Evolutionary conservation across 2,113 vertebrate genomes (phyloP).

Genomic region (Herpailurus yagouaroundi): DNA sequence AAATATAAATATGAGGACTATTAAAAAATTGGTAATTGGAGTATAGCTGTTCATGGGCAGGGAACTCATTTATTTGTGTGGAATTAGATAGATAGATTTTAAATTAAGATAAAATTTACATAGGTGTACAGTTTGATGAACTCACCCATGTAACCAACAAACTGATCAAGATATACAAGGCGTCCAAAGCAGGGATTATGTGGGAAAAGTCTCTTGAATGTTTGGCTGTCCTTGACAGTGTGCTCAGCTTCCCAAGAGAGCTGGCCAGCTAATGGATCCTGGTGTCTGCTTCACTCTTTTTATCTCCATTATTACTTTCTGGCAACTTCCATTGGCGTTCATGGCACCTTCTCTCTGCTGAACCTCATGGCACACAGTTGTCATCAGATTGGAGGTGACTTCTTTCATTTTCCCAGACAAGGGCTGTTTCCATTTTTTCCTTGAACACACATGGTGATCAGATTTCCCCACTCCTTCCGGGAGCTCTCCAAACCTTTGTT

Average conservation of each 20-base stretch:
- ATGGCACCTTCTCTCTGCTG: background rate
- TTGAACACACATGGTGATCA: background rate
- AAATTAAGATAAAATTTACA: conserved; percentile 33
- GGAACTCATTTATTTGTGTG: background rate
- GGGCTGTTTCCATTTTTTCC: background rate
- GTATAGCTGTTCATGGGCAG: background rate
- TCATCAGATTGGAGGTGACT: background rate
- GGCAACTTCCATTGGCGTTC: background rate
- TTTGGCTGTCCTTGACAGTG: background rate
- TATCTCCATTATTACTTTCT: background rate
- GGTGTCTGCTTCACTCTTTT: background rate
- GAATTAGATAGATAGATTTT: background rate
- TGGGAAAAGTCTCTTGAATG: background rate
- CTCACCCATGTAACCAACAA: background rate
- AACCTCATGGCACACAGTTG: background rate
- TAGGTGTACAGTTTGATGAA: background rate
- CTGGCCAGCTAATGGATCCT: background rate
- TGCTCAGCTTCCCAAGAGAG: background rate
- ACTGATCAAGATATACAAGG: background rate
- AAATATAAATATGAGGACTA: conserved; percentile 22
- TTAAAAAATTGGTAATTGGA: conserved; percentile 4
- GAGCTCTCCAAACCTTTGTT: background rate
- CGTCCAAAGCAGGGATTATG: background rate
- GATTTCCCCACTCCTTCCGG: background rate
- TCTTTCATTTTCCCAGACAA: background rate